Evolutionary conservation across 2,113 vertebrate species (phyloP).

Genomic region (Sinocyclocheilus grahami): DNA sequence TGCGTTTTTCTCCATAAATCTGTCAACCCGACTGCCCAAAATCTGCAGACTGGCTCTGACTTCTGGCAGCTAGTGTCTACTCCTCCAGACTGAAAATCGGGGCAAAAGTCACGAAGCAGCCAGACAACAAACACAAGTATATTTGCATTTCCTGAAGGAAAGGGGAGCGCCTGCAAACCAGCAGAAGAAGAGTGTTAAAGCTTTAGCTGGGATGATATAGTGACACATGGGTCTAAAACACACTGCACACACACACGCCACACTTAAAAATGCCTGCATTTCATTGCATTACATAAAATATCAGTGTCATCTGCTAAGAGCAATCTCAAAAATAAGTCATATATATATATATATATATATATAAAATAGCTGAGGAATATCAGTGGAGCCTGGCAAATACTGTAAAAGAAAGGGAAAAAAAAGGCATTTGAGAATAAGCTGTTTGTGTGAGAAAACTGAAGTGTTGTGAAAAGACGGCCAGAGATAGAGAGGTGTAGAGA

Average conservation of each 20-base stretch:
- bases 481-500: constrained; percentile 7
- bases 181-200: not conserved
- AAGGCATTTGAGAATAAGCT: constrained; percentile 2
- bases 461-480: not conserved
- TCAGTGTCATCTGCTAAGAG: not conserved
- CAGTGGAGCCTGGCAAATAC: too few species aligned
- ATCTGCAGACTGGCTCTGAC: too few species aligned
- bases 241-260: not conserved
- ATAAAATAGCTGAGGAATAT: too few species aligned
- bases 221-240: not conserved
- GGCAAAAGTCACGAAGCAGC: not conserved
- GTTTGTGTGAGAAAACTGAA: too few species aligned
- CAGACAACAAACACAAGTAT: not conserved
- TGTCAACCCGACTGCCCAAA: too few species aligned
- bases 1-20: too few species aligned
- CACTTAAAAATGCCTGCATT: not conserved
- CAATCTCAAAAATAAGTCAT: too few species aligned
- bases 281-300: not conserved
- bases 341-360: too few species aligned
- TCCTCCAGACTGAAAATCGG: not conserved
- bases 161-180: not conserved
- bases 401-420: not conserved
- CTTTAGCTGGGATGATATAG: not conserved
- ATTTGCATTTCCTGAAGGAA: constrained; percentile 14
- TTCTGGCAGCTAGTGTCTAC: not conserved